These are phyloP conservation scores for Leptinotarsa defecta DNA, from an alignment of 1,140 invertebrate genomes.

Conservation along the genomic window DNA sequence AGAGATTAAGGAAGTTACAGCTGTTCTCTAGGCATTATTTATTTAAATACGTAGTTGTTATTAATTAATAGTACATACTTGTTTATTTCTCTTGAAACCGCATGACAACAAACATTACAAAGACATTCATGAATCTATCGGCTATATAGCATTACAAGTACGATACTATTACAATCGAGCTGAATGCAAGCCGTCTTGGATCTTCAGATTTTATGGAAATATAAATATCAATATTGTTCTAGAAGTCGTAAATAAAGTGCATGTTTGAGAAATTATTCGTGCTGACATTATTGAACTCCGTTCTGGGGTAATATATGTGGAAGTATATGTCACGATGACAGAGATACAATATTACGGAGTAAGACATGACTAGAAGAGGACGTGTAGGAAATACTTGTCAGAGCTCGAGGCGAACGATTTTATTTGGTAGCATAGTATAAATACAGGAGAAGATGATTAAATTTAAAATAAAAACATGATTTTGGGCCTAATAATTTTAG, in stretches of 20 bases:
- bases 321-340: too few species aligned
- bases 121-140: not conserved
- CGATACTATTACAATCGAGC: conserved; percentile 4
- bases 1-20: conserved; percentile 1
- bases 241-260: not conserved
- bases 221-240: conserved; percentile 6
- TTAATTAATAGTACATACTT: conserved; percentile 7
- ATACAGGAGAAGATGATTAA: too few species aligned
- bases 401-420: too few species aligned
- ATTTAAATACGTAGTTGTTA: not conserved
- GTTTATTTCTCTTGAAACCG: not conserved
- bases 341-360: too few species aligned
- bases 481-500: too few species aligned
- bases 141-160: conserved; percentile 3
- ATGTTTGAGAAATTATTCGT: not conserved
- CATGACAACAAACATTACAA: conserved; percentile 2
- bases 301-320: not conserved
- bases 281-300: not conserved
- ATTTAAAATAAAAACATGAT: too few species aligned
- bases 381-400: too few species aligned
- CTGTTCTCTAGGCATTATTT: not conserved
- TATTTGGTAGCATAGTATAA: too few species aligned
- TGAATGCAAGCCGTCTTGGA: not conserved
- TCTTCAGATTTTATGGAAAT: not conserved
- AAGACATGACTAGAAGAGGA: too few species aligned